Conservation (phyloP, 2,888 invertebrate genomes). For the Malacosoma neustria region DNA sequence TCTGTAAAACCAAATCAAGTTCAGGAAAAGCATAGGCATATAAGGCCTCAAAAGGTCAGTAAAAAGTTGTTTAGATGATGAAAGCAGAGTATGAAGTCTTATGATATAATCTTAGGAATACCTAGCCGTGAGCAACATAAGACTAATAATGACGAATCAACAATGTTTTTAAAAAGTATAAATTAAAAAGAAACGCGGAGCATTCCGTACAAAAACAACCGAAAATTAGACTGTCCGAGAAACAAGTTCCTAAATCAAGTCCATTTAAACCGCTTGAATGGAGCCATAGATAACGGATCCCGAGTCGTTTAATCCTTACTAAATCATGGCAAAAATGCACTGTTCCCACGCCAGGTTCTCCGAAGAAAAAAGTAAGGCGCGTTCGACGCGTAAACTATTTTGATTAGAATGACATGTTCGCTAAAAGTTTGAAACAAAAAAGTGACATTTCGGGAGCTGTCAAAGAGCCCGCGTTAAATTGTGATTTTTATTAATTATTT, state of each 20-base stretch:
- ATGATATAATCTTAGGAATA: too few species aligned
- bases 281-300: background rate
- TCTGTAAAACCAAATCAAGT: too few species aligned
- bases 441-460: constrained; percentile 64
- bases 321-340: constrained; percentile 22
- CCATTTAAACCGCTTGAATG: background rate
- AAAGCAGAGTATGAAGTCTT: too few species aligned
- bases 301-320: constrained; percentile 2
- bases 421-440: constrained; percentile 27
- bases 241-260: background rate
- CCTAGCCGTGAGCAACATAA: too few species aligned
- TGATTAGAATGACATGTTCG: constrained; percentile 70
- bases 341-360: constrained; percentile 43
- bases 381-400: constrained; percentile 68
- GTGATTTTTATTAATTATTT: too few species aligned
- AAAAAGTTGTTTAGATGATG: too few species aligned
- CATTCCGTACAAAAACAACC: background rate
- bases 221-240: background rate
- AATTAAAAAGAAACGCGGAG: background rate
- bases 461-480: constrained; percentile 44
- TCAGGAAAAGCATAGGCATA: too few species aligned
- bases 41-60: too few species aligned
- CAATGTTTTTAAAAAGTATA: background rate
- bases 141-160: too few species aligned
- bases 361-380: constrained; percentile 5